Evolutionary conservation across 2,888 invertebrate genomes (phyloP), one percentile per base, ranked within the genome.

Genomic region (Orthosia incerta): DNA sequence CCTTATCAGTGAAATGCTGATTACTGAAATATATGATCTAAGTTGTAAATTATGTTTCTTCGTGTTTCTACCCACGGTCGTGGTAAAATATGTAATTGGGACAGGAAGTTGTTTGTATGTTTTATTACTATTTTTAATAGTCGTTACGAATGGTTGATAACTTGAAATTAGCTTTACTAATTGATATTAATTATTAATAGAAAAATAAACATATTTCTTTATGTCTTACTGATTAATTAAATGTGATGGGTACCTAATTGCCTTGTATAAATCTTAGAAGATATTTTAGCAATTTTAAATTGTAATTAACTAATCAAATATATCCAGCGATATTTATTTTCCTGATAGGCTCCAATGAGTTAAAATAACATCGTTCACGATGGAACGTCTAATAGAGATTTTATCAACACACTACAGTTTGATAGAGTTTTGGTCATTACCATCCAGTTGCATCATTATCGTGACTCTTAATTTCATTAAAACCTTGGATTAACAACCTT

Each of bases 1-100:
- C 45, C 67, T 84, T 84, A 81, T 81, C 82, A 71, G 48, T 67
- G 39, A 68, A 71, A 73, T 13, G 9, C 67, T 81, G 82, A 82
- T 82, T 82, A 85, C 85, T 73, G 73, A 77, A 82, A 82, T 85
- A 85, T 85, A 82, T 85, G 85, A 82, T 85, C 78, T 85, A 68
- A 82, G 71, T 51, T 51, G 61, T 85, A 82, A 85, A 82, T 85
- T 82, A 71, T 70, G 68, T 79, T 83, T 50, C 60, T 61, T 64
- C 73, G 20, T 68, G 46, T 85, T 68, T 53, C 82, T 71, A 81
- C 85, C 67, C 67, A 81, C 67, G n/a, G 60, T 61, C 26, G 50
- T 2, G 12, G n/a, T 70, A 71, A 84, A 60, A 71, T 81, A 84
- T 81, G 77, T 65, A 65, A 71, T 71, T 68, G 31, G 80, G 71